Base-by-base conservation (phyloP, 2,113 vertebrate genomes). In the Hyperopisus bebe region DNA sequence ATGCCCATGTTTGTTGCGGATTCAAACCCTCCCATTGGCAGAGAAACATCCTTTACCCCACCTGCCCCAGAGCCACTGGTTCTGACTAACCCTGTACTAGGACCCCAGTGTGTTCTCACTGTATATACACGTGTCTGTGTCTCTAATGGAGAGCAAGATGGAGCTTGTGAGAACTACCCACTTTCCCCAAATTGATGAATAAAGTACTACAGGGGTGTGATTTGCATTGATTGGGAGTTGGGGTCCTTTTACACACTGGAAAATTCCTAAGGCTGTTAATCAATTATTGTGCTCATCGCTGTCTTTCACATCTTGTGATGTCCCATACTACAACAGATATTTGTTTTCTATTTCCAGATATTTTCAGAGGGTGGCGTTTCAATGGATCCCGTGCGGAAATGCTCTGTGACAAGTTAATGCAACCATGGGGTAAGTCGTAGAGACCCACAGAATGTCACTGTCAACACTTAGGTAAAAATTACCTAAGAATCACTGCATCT, bases 311-410 rank as follows among this genome's bases (percentile, higher is more conserved):
- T 42, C 13, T 13, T 19, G 35, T 31, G 42, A 70, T 88, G 46
- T 74, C n/a, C 46, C 24, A 19, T 21, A 83, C 19, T 13, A 19
- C 42, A 35, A 55, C 47, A 47, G 88, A 51, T 83, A 50, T 27
- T 27, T 27, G 13, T 82, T 89, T 42, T 80, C n/a, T 46, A 42
- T 83, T 80, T 55, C 35, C 51, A 89, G 89, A 85, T 85, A 35
- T 80, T 15, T 46, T 1, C 48, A 27, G 80, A 55, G 3, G 39
- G 53, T 46, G 11, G 17, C 21, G 9, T n/a, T 83, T 51, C 88
- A 89, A 13, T 3, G 48, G 6, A 27, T 19, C 50, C 13, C 2
- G 11, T 17, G n/a, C 8, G 10, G 10, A 58, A 55, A 46, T 31
- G 19, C 39, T 62, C 50, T 9, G 51, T n/a, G 77, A 89, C 48